phyloP scores from a whole-genome alignment of 2,888 invertebrate genomes.

The Cantharis nigra region DNA sequence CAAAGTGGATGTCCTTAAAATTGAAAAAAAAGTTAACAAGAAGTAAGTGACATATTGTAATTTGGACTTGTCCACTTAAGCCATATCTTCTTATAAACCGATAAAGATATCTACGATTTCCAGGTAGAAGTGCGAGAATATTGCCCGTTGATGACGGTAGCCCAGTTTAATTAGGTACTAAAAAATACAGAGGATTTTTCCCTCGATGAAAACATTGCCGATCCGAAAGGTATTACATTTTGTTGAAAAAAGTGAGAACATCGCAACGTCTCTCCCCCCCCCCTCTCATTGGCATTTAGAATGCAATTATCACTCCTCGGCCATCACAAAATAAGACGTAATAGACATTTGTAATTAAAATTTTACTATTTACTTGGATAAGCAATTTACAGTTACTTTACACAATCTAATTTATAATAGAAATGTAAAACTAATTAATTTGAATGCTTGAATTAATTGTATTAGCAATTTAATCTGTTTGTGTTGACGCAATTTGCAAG shows the following conservation, averaged over 20 bases:
- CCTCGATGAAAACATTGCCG: too few species aligned
- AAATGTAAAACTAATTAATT: background rate
- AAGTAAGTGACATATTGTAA: background rate
- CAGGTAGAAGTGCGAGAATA: background rate
- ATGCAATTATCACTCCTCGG: background rate
- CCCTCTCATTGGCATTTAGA: background rate
- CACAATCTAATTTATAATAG: background rate
- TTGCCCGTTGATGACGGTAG: background rate
- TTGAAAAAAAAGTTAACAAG: background rate
- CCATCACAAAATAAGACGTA: background rate
- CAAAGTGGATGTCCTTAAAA: background rate
- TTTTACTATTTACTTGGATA: background rate
- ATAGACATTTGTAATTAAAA: background rate
- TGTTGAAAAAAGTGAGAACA: too few species aligned
- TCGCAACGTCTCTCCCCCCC: background rate
- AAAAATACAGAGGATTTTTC: background rate
- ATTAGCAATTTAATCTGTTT: background rate
- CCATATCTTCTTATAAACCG: background rate
- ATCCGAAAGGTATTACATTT: too few species aligned
- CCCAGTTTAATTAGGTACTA: background rate
- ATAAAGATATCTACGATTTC: background rate
- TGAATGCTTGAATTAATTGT: background rate
- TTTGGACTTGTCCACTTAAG: slow-evolving; percentile 3
- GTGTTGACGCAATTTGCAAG: background rate
- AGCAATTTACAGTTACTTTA: background rate